Conservation (phyloP, 2,797 vertebrate genomes). For the Acropternis orthonyx region DNA sequence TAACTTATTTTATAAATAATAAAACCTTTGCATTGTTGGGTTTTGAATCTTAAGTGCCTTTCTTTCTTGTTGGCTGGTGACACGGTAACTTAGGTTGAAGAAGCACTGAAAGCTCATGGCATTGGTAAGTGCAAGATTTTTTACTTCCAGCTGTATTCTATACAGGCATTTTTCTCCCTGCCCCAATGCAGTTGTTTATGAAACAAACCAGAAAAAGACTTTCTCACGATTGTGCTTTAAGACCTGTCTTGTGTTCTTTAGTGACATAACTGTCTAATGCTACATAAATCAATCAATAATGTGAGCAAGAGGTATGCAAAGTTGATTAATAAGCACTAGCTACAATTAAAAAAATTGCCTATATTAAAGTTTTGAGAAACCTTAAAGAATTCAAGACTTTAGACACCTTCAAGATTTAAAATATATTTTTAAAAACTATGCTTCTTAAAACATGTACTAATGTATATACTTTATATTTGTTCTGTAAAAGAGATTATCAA, state of each 20-base stretch:
- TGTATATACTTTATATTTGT: background rate
- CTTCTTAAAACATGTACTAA: background rate
- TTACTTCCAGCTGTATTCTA: background rate
- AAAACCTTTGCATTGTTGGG: background rate
- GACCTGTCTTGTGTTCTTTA: background rate
- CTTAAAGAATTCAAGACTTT: background rate
- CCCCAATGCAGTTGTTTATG: background rate
- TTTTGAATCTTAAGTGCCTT: background rate
- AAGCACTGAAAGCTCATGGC: conserved; percentile 56
- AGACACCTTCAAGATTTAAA: background rate
- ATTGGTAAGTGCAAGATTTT: conserved; percentile 27
- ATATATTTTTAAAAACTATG: background rate
- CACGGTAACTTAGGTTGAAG: conserved; percentile 33
- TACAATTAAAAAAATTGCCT: background rate
- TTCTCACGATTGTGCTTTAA: background rate
- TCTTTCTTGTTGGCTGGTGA: background rate
- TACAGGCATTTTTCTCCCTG: background rate
- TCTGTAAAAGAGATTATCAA: background rate
- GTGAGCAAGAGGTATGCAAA: background rate
- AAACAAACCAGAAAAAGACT: background rate
- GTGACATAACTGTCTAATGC: background rate
- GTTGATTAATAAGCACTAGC: background rate
- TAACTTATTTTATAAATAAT: background rate
- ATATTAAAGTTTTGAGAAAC: background rate
- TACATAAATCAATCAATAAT: background rate